A percentile compares a stretch with the other conserved stretches of the same genome.
Evolutionary conservation across 2,797 vertebrate genomes (phyloP).

Genomic region (Ataeniobius toweri): DNA sequence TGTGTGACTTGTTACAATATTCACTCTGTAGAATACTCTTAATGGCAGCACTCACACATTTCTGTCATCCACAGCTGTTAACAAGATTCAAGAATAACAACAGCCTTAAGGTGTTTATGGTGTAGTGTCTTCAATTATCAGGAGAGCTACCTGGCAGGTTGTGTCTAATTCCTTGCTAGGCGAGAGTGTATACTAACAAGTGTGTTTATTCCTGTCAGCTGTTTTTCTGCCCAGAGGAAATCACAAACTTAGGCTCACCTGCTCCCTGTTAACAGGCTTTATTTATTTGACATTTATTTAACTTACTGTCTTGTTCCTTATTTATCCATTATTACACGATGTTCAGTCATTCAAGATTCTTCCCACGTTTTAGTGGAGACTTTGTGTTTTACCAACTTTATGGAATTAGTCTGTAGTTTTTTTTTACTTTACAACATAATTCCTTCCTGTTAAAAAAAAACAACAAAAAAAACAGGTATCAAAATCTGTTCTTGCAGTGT

Average conservation of each 20-base stretch:
- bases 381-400: constrained; percentile 35
- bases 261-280: constrained; percentile 53
- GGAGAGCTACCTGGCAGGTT: constrained; percentile 75
- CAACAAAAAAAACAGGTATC: background rate
- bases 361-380: constrained; percentile 14
- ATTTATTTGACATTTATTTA: constrained; percentile 62
- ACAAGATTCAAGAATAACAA: constrained; percentile 74
- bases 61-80: constrained; percentile 74
- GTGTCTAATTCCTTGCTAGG: constrained; percentile 75
- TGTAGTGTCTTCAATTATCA: constrained; percentile 75
- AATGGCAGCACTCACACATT: constrained; percentile 59
- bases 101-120: constrained; percentile 76
- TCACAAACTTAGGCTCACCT: constrained; percentile 53
- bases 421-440: constrained; percentile 31
- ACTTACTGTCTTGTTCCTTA: constrained; percentile 17
- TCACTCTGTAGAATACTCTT: constrained; percentile 50
- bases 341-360: constrained; percentile 24
- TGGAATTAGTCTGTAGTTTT: constrained; percentile 21
- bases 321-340: constrained; percentile 23
- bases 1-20: constrained; percentile 46
- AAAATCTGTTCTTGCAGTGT: constrained; percentile 8
- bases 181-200: constrained; percentile 75
- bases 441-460: constrained; percentile 8
- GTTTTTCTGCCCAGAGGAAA: constrained; percentile 60
- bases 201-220: constrained; percentile 73